Evolutionary conservation across 2,888 invertebrate species (phyloP).

Genomic region (Dolichopus griseipennis): DNA sequence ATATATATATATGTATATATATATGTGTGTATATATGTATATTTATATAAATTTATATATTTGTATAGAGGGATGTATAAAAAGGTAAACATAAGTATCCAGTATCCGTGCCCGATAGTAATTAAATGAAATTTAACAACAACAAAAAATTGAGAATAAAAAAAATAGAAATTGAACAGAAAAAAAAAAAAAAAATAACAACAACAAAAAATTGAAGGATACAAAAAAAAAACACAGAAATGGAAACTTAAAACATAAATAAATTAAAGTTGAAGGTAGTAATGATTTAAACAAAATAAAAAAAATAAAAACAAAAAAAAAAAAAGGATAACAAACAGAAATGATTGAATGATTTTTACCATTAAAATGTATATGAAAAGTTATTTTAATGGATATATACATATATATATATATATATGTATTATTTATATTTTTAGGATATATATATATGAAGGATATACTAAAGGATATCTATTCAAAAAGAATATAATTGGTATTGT

Average conservation of each 20-base stretch:
- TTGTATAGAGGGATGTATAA: too few species aligned
- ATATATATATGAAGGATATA: too few species aligned
- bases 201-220: not conserved
- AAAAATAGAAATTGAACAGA: not conserved
- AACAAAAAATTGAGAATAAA: not conserved
- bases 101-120: not conserved
- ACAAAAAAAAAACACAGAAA: not conserved
- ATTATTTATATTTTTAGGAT: too few species aligned
- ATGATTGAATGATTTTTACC: constrained; percentile 6
- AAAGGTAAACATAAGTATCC: not conserved
- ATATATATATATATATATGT: too few species aligned
- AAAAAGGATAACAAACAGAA: not conserved
- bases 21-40: too few species aligned
- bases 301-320: not conserved
- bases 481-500: too few species aligned
- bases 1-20: too few species aligned
- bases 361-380: not conserved
- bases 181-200: not conserved
- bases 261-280: not conserved
- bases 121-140: not conserved
- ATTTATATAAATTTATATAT: too few species aligned
- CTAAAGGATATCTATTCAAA: too few species aligned
- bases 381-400: not conserved
- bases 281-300: not conserved
- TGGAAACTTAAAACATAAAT: not conserved